Conservation (phyloP, 1,140 invertebrate species). For the Oedothorax gibbosus region DNA sequence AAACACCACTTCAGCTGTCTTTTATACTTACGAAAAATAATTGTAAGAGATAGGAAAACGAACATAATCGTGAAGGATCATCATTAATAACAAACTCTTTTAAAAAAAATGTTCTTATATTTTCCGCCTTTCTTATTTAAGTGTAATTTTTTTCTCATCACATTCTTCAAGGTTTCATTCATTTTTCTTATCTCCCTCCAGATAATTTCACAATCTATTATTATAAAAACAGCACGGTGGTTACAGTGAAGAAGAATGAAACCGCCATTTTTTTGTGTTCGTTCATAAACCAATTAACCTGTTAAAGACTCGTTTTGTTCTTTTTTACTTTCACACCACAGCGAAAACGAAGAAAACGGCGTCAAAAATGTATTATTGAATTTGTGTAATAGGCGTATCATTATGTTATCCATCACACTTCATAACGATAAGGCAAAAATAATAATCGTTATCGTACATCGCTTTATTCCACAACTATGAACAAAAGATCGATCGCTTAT, state of each 20-base stretch:
- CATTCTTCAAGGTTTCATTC: constrained; percentile 18
- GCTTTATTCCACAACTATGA: neutral
- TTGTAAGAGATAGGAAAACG: constrained; percentile 23
- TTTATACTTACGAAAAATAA: neutral
- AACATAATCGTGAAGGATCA: constrained; percentile 45
- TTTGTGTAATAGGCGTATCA: constrained; percentile 46
- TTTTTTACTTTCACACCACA: neutral
- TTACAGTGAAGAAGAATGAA: constrained; percentile 32
- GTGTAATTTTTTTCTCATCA: neutral
- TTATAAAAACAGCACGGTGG: constrained; percentile 23
- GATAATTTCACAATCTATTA: constrained; percentile 50
- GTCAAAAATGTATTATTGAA: constrained; percentile 49
- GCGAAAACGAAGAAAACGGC: neutral
- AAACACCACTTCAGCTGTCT: no score
- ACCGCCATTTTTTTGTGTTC: constrained; percentile 16
- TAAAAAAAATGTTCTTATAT: neutral
- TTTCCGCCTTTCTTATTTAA: constrained; percentile 8
- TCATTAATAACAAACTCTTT: constrained; percentile 45
- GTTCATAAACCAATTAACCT: constrained; percentile 55
- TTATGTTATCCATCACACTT: constrained; percentile 54
- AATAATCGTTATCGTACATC: constrained; percentile 23
- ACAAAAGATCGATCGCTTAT: constrained; percentile 37
- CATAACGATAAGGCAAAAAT: constrained; percentile 15
- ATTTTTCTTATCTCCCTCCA: constrained; percentile 1
- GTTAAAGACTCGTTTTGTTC: constrained; percentile 33